Evolutionary conservation across 2,888 invertebrate genomes (phyloP).

Genomic region (Candidula unifasciata): DNA sequence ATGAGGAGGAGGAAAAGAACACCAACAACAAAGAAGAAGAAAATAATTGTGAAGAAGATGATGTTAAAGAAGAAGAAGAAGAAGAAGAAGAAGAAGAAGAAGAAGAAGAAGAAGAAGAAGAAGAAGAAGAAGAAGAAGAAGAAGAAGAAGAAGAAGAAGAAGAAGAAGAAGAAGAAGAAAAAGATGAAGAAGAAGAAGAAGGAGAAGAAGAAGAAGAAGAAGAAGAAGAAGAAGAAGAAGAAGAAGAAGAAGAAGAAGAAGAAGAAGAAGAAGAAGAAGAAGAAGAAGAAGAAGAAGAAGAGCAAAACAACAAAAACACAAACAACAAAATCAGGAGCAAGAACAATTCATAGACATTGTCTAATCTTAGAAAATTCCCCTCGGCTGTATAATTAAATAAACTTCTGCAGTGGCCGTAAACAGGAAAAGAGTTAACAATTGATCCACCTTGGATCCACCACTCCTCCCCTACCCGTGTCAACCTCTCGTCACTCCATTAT

Average conservation of each 20-base stretch:
- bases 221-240: too few species aligned
- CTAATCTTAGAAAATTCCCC: too few species aligned
- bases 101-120: too few species aligned
- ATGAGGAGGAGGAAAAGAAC: neutral
- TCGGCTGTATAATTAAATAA: too few species aligned
- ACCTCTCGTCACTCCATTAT: neutral
- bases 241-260: too few species aligned
- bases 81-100: neutral
- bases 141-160: neutral
- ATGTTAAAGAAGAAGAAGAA: neutral
- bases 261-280: too few species aligned
- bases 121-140: neutral
- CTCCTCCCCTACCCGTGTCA: neutral
- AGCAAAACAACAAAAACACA: too few species aligned
- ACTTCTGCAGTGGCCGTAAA: too few species aligned
- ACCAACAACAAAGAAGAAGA: neutral
- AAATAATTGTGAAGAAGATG: neutral
- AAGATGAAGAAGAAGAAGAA: constrained; percentile 5
- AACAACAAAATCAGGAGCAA: too few species aligned
- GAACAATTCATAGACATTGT: too few species aligned
- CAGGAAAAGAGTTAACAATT: too few species aligned
- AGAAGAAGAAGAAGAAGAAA: neutral
- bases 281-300: too few species aligned
- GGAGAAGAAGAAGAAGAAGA: neutral
- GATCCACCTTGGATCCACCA: neutral